Conservation (phyloP, 1,140 invertebrate species). For the Pseudomyrmex cubaensis region DNA sequence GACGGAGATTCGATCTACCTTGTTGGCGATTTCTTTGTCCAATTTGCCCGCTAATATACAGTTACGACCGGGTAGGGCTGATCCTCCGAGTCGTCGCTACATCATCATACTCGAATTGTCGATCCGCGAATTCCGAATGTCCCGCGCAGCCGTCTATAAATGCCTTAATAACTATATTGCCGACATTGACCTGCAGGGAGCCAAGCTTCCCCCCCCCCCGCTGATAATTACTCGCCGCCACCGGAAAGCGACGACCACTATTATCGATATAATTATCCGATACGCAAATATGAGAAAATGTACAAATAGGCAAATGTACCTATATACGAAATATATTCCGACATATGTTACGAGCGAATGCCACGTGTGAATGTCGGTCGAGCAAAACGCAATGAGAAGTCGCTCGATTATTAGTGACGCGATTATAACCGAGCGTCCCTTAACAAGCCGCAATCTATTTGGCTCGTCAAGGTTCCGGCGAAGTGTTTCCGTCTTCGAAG, state of each 20-base stretch:
- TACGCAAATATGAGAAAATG: conserved; percentile 10
- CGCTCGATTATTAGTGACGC: conserved; percentile 63
- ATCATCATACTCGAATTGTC: neutral
- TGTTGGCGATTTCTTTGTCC: conserved; percentile 20
- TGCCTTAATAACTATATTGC: conserved; percentile 41
- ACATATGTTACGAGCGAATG: neutral
- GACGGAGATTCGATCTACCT: conserved; percentile 19
- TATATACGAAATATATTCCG: neutral
- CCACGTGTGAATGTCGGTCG: conserved; percentile 4
- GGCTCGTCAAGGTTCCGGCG: conserved; percentile 39
- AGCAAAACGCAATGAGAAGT: conserved; percentile 23
- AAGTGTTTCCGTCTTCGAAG: conserved; percentile 20
- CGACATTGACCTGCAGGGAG: neutral
- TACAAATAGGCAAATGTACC: neutral
- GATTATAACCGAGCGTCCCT: conserved; percentile 8
- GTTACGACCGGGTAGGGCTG: conserved; percentile 17
- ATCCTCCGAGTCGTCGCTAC: neutral
- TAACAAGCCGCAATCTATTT: conserved; percentile 67
- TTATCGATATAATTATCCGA: neutral
- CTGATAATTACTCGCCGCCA: conserved; percentile 43
- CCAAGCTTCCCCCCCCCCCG: neutral
- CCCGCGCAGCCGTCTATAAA: neutral
- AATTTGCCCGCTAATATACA: conserved; percentile 43
- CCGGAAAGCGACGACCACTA: conserved; percentile 16
- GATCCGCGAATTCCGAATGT: conserved; percentile 34